phyloP scores from a whole-genome alignment of 1,140 invertebrate genomes.

The Philotrypesis tridentata region DNA sequence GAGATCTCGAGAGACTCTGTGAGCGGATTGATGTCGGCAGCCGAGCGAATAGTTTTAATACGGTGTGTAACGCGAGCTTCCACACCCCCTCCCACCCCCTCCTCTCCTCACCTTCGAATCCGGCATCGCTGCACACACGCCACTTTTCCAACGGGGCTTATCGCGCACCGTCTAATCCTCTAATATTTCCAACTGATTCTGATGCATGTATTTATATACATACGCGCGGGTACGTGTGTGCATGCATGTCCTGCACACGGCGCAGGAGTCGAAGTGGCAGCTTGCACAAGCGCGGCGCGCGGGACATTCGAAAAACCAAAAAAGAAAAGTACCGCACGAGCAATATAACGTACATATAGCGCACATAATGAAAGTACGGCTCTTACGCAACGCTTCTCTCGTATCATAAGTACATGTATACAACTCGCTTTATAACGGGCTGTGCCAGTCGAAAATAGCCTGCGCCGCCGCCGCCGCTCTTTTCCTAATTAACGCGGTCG shows the following conservation, averaged over 20 bases:
- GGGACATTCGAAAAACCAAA: not conserved
- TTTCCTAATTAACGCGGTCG: conserved; percentile 16
- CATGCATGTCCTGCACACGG: too few relatives aligned
- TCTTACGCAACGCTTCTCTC: not conserved
- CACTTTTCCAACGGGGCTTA: too few relatives aligned
- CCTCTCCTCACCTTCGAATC: too few relatives aligned
- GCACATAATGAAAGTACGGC: conserved; percentile 8
- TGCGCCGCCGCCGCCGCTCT: not conserved
- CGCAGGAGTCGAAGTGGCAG: too few relatives aligned
- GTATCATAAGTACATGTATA: not conserved
- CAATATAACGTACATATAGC: too few relatives aligned
- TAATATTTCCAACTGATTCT: too few relatives aligned
- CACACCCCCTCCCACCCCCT: too few relatives aligned
- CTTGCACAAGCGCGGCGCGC: not conserved
- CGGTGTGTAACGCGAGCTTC: not conserved
- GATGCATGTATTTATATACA: too few relatives aligned
- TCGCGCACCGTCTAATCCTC: too few relatives aligned
- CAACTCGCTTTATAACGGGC: conserved; percentile 5
- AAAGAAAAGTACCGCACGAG: conserved; percentile 4
- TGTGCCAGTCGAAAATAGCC: not conserved
- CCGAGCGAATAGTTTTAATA: conserved; percentile 31
- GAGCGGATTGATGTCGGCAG: conserved; percentile 21
- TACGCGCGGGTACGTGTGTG: too few relatives aligned
- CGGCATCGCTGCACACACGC: too few relatives aligned
- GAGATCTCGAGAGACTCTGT: conserved; percentile 4